Evolutionary conservation across 2,888 invertebrate genomes (phyloP).

Genomic region (Chironomus tentans): DNA sequence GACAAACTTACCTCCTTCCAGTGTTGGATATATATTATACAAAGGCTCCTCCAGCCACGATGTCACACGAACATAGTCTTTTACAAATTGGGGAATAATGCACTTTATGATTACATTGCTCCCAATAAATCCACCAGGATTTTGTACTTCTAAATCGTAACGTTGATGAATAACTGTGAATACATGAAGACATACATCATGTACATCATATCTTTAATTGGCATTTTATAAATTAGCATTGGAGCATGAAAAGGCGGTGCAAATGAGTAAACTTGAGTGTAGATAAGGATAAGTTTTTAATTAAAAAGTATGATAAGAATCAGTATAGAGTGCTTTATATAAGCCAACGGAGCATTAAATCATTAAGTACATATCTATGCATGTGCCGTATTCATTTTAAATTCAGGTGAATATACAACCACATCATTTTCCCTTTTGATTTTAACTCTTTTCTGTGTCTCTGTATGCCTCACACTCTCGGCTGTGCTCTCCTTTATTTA

Average conservation of each 20-base stretch:
- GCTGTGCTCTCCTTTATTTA: neutral
- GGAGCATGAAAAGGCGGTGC: neutral
- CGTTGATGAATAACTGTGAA: constrained; percentile 47
- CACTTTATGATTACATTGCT: constrained; percentile 49
- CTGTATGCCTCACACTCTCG: no score
- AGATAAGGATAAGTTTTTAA: constrained; percentile 17
- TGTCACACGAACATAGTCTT: constrained; percentile 48
- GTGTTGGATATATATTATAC: constrained; percentile 49
- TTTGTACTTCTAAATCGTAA: constrained; percentile 50
- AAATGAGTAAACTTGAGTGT: neutral
- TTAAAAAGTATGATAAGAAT: constrained; percentile 12
- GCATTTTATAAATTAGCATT: neutral
- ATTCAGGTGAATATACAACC: neutral
- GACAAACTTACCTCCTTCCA: constrained; percentile 46
- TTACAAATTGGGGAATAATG: constrained; percentile 48
- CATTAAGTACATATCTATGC: neutral
- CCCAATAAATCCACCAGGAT: constrained; percentile 48
- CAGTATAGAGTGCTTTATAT: neutral
- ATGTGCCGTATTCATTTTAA: neutral
- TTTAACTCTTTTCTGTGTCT: neutral
- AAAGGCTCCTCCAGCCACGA: constrained; percentile 50
- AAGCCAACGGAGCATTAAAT: neutral
- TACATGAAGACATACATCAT: constrained; percentile 15
- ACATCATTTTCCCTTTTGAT: neutral
- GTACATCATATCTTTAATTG: neutral